phyloP scores from a whole-genome alignment of 2,113 vertebrate species.

The Tragelaphus buxtoni region DNA sequence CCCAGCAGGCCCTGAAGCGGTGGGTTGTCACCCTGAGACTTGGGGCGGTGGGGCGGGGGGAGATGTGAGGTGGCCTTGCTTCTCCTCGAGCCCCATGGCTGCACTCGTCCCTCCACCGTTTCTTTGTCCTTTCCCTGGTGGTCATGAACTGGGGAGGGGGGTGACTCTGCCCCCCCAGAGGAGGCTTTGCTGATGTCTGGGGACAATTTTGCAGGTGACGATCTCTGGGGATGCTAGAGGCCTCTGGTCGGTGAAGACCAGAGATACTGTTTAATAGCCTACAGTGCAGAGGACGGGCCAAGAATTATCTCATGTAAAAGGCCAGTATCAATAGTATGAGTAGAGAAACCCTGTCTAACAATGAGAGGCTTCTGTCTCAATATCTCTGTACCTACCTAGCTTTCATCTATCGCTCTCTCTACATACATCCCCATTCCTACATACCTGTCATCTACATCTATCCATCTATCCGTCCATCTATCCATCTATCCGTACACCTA shows the following conservation, averaged over 20 bases:
- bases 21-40: fast-evolving
- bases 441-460: too few relatives aligned
- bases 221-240: neutral
- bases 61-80: neutral
- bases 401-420: neutral
- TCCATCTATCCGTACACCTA: neutral
- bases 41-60: fast-evolving
- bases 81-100: neutral
- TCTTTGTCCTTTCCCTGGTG: neutral
- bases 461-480: fast-evolving
- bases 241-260: neutral
- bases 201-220: fast-evolving
- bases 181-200: neutral
- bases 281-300: fast-evolving
- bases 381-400: neutral
- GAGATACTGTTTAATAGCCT: neutral
- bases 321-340: neutral
- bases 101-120: fast-evolving
- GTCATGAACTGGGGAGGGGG: fast-evolving
- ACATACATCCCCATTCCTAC: neutral
- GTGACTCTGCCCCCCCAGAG: neutral
- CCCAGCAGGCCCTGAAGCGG: fast-evolving
- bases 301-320: neutral
- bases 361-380: fast-evolving
- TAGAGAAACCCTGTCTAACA: neutral